Conservation (phyloP, 2,888 invertebrate genomes). For the Siphonodentalium dalli region DNA sequence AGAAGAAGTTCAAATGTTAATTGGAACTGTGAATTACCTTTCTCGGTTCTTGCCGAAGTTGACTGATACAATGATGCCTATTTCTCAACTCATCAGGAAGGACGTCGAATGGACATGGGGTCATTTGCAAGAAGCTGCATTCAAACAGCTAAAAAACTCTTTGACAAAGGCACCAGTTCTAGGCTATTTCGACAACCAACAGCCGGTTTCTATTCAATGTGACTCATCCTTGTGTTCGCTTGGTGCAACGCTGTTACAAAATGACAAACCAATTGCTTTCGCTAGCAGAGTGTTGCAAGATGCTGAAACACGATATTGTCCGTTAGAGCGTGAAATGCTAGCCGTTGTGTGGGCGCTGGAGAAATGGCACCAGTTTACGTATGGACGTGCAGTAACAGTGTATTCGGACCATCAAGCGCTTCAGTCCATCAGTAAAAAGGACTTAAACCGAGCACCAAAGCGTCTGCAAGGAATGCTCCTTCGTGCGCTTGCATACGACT, state of each 20-base stretch:
- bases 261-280: constrained; percentile 12
- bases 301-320: constrained; percentile 7
- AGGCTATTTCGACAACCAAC: constrained; percentile 5
- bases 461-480: constrained; percentile 16
- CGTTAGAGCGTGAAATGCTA: constrained; percentile 10
- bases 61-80: no score
- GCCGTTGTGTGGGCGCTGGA: constrained; percentile 1
- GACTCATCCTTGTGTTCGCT: constrained; percentile 5
- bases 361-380: constrained; percentile 8
- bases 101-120: constrained; percentile 8
- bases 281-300: constrained; percentile 7
- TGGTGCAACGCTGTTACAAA: constrained; percentile 12
- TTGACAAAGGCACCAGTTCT: constrained; percentile 12
- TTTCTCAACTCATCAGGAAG: constrained; percentile 1
- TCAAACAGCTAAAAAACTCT: background rate
- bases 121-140: background rate
- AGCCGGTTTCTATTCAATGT: background rate
- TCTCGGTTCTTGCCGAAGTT: no score
- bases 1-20: no score
- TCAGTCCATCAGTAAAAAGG: constrained; percentile 12
- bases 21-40: no score
- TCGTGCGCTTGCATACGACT: constrained; percentile 4
- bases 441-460: constrained; percentile 7
- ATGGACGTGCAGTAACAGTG: constrained; percentile 1
- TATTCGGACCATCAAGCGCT: constrained; percentile 5